Conservation (phyloP, 2,888 invertebrate genomes). For the Coleophora deauratella region DNA sequence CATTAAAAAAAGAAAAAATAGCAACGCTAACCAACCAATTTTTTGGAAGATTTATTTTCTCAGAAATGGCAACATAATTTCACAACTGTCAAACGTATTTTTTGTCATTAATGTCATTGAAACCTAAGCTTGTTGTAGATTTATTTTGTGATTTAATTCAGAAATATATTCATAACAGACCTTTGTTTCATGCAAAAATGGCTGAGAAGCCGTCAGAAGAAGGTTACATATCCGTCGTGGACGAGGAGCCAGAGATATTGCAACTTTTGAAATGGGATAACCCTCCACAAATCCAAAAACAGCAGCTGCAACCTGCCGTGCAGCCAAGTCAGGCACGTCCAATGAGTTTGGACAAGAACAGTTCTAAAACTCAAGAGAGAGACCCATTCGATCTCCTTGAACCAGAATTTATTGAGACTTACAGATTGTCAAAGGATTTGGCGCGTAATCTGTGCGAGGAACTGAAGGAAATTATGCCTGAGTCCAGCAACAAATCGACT, state of each 20-base stretch:
- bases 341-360: conserved; percentile 51
- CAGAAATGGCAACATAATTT: too few relatives aligned
- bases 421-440: conserved; percentile 53
- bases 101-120: conserved; percentile 7
- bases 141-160: conserved; percentile 1
- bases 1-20: too few relatives aligned
- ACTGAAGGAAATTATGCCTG: conserved; percentile 57
- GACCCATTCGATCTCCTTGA: conserved; percentile 59
- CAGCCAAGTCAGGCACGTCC: conserved; percentile 24
- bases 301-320: conserved; percentile 19
- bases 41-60: too few relatives aligned
- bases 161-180: too few relatives aligned
- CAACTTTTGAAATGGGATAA: conserved; percentile 64
- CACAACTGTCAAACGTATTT: too few relatives aligned
- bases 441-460: conserved; percentile 52
- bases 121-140: background rate
- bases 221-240: conserved; percentile 62
- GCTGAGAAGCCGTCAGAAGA: conserved; percentile 64
- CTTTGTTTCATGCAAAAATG: conserved; percentile 32
- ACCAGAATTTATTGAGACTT: conserved; percentile 49
- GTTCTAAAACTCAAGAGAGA: conserved; percentile 41
- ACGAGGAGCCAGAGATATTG: conserved; percentile 62
- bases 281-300: conserved; percentile 49
- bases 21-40: too few relatives aligned
- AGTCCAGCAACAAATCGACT: conserved; percentile 39